Conservation (phyloP, 2,113 vertebrate genomes). For the Larimichthys polyactis region DNA sequence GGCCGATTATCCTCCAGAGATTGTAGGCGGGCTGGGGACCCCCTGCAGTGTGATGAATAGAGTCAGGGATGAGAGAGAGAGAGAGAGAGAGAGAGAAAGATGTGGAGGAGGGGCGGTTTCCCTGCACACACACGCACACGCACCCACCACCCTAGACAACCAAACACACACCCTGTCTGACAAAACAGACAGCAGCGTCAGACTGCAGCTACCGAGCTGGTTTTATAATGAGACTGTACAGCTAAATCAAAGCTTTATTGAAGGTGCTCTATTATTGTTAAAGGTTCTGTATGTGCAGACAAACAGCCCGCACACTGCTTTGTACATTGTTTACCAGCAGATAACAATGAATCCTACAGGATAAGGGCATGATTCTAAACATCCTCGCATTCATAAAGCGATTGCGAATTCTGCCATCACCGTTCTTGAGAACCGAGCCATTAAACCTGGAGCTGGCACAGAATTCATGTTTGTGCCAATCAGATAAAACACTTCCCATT, state of each 20-base stretch:
- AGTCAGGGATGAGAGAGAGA: slow-evolving; percentile 19
- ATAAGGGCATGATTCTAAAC: background rate
- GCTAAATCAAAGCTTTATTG: background rate
- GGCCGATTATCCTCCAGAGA: slow-evolving; percentile 53
- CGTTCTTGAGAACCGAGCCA: background rate
- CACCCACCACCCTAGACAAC: background rate
- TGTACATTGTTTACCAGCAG: background rate
- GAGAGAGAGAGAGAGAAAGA: background rate
- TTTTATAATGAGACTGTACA: slow-evolving; percentile 1
- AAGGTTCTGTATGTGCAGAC: background rate
- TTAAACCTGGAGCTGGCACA: background rate
- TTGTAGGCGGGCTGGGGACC: slow-evolving; percentile 34
- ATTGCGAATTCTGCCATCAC: background rate
- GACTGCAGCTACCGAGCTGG: slow-evolving; percentile 8
- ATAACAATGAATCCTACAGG: background rate
- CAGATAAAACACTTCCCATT: no score
- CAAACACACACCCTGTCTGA: slow-evolving; percentile 12
- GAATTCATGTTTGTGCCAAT: background rate
- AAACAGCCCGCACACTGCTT: background rate
- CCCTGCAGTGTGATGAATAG: slow-evolving; percentile 53
- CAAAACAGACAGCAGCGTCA: slow-evolving; percentile 16
- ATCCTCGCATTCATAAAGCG: background rate
- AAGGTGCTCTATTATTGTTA: background rate
- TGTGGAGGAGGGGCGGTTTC: slow-evolving; percentile 34
- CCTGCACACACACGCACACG: background rate